Percentiles rank a stretch among this genome's conserved stretches.
These are phyloP conservation scores for Diploscapter pachys DNA, from an alignment of 1,140 invertebrate species.

Conservation along the genomic window DNA sequence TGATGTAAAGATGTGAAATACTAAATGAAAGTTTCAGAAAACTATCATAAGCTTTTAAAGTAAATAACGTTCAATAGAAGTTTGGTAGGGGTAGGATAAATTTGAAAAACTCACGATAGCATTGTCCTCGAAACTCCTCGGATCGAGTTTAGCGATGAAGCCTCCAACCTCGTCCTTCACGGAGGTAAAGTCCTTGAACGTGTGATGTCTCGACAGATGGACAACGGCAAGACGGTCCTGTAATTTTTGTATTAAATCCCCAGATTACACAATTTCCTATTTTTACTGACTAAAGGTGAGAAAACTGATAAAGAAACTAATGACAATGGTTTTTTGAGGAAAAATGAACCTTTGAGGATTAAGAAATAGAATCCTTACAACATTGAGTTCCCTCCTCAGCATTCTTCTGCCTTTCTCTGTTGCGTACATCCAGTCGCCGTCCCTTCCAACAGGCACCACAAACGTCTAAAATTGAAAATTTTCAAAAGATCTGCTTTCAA, in stretches of 20 bases:
- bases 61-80: background rate
- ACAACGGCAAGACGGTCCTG: conserved; percentile 29
- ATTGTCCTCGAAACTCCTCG: conserved; percentile 23
- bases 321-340: background rate
- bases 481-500: too few species aligned
- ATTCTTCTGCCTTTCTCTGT: too few species aligned
- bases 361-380: background rate
- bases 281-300: background rate
- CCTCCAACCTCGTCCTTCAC: conserved; percentile 39
- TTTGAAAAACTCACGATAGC: background rate
- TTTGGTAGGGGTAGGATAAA: background rate
- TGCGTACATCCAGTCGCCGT: too few species aligned
- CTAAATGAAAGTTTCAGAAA: too few species aligned
- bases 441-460: conserved; percentile 49
- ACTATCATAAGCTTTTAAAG: background rate
- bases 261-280: background rate
- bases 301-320: background rate
- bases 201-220: conserved; percentile 30
- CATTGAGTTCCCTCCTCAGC: too few species aligned
- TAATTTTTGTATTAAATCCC: background rate
- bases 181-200: conserved; percentile 31
- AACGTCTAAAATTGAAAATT: conserved; percentile 38
- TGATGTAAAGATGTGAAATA: too few species aligned
- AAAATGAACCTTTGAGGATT: conserved; percentile 15
- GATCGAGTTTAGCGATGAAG: conserved; percentile 39